A percentile compares a stretch with the other conserved stretches of the same genome.
phyloP scores from a whole-genome alignment of 2,113 vertebrate species.

The Leucosticte australis region DNA sequence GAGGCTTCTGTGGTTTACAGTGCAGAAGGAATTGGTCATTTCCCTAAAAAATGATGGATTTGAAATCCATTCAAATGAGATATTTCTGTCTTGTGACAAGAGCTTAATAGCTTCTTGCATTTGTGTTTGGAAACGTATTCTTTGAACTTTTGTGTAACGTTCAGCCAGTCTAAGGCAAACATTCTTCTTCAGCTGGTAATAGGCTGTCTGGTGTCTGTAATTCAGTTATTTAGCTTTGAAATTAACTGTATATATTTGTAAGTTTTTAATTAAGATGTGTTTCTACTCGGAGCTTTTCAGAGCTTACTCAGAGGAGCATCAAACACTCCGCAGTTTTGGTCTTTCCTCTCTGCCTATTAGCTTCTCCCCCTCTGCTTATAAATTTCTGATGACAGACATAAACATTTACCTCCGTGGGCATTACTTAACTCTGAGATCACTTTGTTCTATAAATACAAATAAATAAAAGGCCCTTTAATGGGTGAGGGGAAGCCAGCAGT shows the following conservation, averaged over 20 bases:
- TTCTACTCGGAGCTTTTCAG: constrained; percentile 43
- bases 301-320: constrained; percentile 51
- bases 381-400: constrained; percentile 60
- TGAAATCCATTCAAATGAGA: constrained; percentile 46
- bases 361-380: constrained; percentile 62
- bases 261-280: constrained; percentile 51
- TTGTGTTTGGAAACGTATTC: constrained; percentile 58
- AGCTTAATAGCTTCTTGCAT: constrained; percentile 54
- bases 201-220: constrained; percentile 53
- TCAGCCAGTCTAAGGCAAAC: constrained; percentile 52
- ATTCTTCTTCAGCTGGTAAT: constrained; percentile 43
- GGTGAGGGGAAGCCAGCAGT: constrained; percentile 52
- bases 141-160: constrained; percentile 46
- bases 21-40: background rate
- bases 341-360: constrained; percentile 46
- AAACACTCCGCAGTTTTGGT: constrained; percentile 17
- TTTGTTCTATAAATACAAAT: constrained; percentile 71
- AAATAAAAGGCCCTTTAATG: constrained; percentile 62
- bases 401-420: constrained; percentile 66
- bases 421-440: constrained; percentile 68
- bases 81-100: constrained; percentile 48
- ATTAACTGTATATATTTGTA: constrained; percentile 70
- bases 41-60: constrained; percentile 19
- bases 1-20: background rate
- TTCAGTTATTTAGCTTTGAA: constrained; percentile 66